Evolutionary conservation across 2,113 vertebrate species (phyloP).

Genomic region (Baryphthengus martii): DNA sequence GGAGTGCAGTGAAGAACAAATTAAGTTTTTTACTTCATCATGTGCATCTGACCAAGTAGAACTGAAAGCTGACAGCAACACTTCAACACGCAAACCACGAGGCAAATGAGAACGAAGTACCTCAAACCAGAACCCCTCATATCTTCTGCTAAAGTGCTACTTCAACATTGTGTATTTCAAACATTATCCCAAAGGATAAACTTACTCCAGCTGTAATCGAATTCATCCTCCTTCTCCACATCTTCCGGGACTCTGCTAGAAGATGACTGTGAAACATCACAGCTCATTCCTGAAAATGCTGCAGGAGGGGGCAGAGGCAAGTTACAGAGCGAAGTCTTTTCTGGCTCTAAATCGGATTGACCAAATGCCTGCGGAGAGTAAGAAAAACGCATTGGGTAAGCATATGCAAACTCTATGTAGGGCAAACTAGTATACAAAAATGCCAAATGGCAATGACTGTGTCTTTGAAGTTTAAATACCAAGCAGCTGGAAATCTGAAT

Average conservation of each 20-base stretch:
- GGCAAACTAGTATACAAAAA: neutral
- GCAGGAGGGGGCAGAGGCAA: constrained; percentile 61
- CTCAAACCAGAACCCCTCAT: neutral
- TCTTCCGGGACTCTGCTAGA: constrained; percentile 65
- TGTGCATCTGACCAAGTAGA: neutral
- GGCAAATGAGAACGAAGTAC: neutral
- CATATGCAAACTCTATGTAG: neutral
- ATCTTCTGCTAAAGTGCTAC: neutral
- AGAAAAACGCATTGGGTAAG: constrained; percentile 38
- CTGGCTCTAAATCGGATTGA: constrained; percentile 75
- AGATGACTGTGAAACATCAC: constrained; percentile 70
- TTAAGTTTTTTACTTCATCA: neutral
- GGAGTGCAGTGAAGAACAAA: neutral
- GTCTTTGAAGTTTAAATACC: constrained; percentile 39
- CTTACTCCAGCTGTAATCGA: constrained; percentile 95
- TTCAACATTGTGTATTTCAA: neutral
- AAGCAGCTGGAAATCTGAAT: constrained; percentile 41
- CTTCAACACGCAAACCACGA: neutral
- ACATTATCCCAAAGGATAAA: constrained; percentile 22
- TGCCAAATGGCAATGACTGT: neutral
- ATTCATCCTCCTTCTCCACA: constrained; percentile 82
- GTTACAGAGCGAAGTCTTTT: constrained; percentile 71
- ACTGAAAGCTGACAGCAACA: neutral
- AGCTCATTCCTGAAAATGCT: constrained; percentile 67
- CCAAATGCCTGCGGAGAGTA: constrained; percentile 74